These are phyloP conservation scores for Tichodroma muraria DNA, from an alignment of 2,113 vertebrate genomes.

Conservation along the genomic window DNA sequence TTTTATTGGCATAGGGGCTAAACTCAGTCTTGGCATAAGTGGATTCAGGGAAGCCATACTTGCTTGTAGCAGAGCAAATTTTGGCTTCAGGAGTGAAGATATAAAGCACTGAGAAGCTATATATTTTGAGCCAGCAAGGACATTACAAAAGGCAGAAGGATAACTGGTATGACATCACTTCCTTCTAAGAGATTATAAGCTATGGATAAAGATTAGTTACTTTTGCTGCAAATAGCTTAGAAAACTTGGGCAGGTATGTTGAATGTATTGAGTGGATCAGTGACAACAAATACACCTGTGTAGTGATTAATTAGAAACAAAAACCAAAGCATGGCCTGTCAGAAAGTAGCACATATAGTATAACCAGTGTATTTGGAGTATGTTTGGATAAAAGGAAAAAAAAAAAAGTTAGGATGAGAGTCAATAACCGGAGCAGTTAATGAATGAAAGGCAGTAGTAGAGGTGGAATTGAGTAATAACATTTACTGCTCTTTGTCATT, in stretches of 20 bases:
- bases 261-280: background rate
- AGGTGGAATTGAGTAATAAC: background rate
- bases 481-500: background rate
- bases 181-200: background rate
- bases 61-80: background rate
- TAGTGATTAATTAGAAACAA: background rate
- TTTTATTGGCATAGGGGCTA: constrained; percentile 6
- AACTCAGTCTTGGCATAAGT: background rate
- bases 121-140: background rate
- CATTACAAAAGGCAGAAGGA: background rate
- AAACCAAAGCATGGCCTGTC: background rate
- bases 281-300: background rate
- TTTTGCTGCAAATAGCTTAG: background rate
- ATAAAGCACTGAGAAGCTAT: background rate
- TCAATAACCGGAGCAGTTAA: background rate
- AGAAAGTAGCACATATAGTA: background rate
- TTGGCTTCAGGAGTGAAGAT: background rate
- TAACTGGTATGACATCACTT: background rate
- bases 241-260: background rate
- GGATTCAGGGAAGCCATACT: background rate
- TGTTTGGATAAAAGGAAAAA: background rate
- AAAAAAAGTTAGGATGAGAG: background rate
- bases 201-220: background rate
- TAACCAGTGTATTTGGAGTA: background rate
- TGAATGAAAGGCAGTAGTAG: background rate